A percentile compares a stretch with the other conserved stretches of the same genome.
These are phyloP conservation scores for Staurois parvus DNA, from an alignment of 2,797 vertebrate genomes.

Conservation along the genomic window DNA sequence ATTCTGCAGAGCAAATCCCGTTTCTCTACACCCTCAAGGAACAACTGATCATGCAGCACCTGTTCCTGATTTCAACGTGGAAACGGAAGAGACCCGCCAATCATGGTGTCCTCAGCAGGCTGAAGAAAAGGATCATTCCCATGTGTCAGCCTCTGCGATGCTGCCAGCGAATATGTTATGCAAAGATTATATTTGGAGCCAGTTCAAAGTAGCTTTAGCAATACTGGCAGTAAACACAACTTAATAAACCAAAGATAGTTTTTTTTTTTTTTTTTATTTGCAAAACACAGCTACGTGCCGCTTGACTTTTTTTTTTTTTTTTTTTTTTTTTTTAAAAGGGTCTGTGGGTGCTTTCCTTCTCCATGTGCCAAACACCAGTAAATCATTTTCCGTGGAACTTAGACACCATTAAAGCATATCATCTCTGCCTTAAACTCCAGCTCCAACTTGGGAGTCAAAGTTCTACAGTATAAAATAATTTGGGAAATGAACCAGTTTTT, in stretches of 20 bases:
- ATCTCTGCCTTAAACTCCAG: background rate
- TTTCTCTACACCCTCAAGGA: background rate
- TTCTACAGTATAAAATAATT: too few species aligned
- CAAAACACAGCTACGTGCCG: background rate
- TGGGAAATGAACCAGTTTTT: too few species aligned
- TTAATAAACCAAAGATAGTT: slow-evolving; percentile 39
- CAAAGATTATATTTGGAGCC: slow-evolving; percentile 41
- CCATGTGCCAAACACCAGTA: background rate
- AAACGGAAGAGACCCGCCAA: background rate
- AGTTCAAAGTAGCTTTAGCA: slow-evolving; percentile 31
- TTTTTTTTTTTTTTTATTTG: background rate
- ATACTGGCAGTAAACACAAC: slow-evolving; percentile 27
- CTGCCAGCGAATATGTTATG: slow-evolving; percentile 54
- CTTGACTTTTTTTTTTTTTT: background rate
- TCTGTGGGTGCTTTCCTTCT: background rate
- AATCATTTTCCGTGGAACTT: background rate
- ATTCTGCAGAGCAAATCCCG: background rate
- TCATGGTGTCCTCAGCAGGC: background rate
- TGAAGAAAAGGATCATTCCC: slow-evolving; percentile 26
- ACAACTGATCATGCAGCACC: background rate
- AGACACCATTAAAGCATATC: background rate
- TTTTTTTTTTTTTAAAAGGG: background rate
- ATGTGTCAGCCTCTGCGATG: slow-evolving; percentile 31
- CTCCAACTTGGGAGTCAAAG: background rate
- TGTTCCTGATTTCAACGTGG: slow-evolving; percentile 25